Evolutionary conservation across 2,113 vertebrate species (phyloP), one percentile per base, ranked within the genome.

Genomic region (Vidua chalybeata): DNA sequence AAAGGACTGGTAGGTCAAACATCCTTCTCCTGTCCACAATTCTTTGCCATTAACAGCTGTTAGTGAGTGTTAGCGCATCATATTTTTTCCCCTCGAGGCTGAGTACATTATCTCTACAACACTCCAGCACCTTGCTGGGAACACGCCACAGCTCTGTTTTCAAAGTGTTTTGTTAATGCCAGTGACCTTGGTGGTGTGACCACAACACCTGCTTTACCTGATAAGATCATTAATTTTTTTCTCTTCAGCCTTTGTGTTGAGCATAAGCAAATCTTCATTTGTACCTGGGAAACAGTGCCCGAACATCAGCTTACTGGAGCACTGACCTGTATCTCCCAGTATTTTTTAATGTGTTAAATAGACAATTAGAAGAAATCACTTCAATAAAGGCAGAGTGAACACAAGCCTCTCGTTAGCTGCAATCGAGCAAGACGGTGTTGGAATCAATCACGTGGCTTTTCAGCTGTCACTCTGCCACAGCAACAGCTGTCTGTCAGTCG

Each of bases 181-280:
- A 6, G 81, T 90, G 90, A 97, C 96, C 96, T 97, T 96, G 90
- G 83, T 89, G 84, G 68, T 94, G 91, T 89, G 96, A 94, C 95
- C 95, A 95, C 90, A 97, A 74, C 96, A 97, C 93, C 95, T 97
- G 97, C 96, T 96, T 93, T 94, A 92, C 94, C 90, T 94, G 96
- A 96, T 96, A 93, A 95, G 84, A 97, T 97, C 96, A 88, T 97
- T 95, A 96, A 93, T 95, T 94, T 84, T 93, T 86, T 78, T 89
- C 74, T 61, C 68, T 87, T 56, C 78, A 46, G 87, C 74, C 61
- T 94, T 95, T 96, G 31, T 96, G 88, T 92, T 80, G 84, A 91
- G 84, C 37, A 2, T 96, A 97, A 97, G 96, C 97, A 97, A 88
- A 94, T 96, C 95, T 94, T 96, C 88, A 89, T 94, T 94, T 94